Conservation (phyloP, 1,140 invertebrate genomes). For the Hypothenemus hampei region DNA sequence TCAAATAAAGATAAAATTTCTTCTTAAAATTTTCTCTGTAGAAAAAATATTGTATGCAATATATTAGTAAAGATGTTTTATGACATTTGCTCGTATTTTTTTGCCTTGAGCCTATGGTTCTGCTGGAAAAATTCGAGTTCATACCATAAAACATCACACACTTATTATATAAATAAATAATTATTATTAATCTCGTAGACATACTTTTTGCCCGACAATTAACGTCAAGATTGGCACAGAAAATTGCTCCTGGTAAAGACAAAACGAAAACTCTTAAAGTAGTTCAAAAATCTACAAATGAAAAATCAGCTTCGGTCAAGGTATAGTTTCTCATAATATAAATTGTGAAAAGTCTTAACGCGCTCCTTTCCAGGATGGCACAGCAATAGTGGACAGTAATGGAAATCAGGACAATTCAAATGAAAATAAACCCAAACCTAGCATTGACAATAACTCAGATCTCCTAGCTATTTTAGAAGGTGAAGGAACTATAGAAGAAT, state of each 20-base stretch:
- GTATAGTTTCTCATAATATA: not conserved
- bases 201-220: constrained; percentile 40
- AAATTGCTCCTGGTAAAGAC: constrained; percentile 26
- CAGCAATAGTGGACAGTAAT: constrained; percentile 8
- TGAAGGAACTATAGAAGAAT: constrained; percentile 10
- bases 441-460: constrained; percentile 40
- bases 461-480: constrained; percentile 44
- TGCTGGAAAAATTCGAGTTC: too few relatives aligned
- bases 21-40: too few relatives aligned
- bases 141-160: too few relatives aligned
- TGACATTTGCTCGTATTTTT: too few relatives aligned
- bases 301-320: not conserved
- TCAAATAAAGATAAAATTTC: too few relatives aligned
- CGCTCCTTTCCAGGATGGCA: not conserved
- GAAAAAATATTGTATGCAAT: too few relatives aligned
- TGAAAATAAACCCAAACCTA: constrained; percentile 10
- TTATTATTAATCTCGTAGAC: not conserved
- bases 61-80: too few relatives aligned
- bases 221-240: constrained; percentile 42
- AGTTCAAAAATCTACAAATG: too few relatives aligned
- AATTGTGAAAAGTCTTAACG: not conserved
- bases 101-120: too few relatives aligned
- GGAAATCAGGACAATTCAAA: constrained; percentile 14
- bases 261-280: not conserved
- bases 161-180: too few relatives aligned